These are phyloP conservation scores for Nyctalus aviator DNA, from an alignment of 2,797 vertebrate genomes.

Conservation along the genomic window DNA sequence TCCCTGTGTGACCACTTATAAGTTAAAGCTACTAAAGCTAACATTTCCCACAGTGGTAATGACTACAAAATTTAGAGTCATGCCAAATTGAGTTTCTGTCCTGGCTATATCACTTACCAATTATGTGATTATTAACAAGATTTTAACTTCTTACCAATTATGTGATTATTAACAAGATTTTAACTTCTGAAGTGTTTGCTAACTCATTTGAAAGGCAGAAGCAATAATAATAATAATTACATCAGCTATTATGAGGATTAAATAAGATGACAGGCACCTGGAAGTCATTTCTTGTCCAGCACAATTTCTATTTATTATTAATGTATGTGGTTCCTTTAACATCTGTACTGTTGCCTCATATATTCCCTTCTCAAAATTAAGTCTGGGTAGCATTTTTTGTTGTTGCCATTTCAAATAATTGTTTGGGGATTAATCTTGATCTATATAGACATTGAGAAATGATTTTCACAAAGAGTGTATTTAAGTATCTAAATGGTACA, in stretches of 20 bases:
- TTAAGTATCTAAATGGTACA: neutral
- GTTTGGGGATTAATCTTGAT: neutral
- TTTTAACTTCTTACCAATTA: neutral
- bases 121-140: neutral
- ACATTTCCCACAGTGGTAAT: neutral
- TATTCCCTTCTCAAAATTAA: neutral
- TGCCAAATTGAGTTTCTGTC: neutral
- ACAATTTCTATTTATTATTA: neutral
- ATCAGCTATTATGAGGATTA: neutral
- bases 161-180: slow-evolving; percentile 17
- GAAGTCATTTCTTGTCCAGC: neutral
- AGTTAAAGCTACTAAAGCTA: neutral
- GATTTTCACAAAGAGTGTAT: neutral
- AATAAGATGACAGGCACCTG: neutral
- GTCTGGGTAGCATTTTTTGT: neutral
- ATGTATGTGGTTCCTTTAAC: neutral
- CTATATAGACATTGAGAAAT: neutral
- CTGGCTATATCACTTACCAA: neutral
- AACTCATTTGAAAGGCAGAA: neutral
- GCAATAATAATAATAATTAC: neutral
- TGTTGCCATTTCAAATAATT: neutral
- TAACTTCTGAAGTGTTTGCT: neutral
- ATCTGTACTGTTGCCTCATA: neutral
- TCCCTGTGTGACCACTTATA: neutral
- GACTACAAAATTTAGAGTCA: neutral